These are phyloP conservation scores for Apis laboriosa DNA, from an alignment of 1,140 invertebrate genomes.

Conservation along the genomic window DNA sequence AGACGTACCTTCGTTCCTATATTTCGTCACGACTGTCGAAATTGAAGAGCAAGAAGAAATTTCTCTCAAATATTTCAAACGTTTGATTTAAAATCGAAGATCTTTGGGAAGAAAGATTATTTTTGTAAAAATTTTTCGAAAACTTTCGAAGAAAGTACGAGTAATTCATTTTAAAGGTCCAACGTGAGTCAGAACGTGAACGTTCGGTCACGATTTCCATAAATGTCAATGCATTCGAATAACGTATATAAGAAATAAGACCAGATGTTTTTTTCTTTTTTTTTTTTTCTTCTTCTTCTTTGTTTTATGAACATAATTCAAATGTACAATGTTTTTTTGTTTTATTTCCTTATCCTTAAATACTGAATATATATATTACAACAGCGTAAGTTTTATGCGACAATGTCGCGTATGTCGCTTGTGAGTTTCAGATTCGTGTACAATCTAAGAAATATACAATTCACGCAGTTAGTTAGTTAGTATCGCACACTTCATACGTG, in stretches of 20 bases:
- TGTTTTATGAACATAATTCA: slow-evolving; percentile 48
- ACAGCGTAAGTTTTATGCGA: slow-evolving; percentile 22
- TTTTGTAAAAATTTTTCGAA: not conserved
- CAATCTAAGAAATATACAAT: slow-evolving; percentile 50
- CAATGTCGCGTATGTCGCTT: slow-evolving; percentile 7
- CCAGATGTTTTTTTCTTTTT: not conserved
- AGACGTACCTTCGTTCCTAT: too few relatives aligned
- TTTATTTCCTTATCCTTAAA: slow-evolving; percentile 62
- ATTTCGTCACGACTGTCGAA: too few relatives aligned
- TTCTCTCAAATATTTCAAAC: not conserved
- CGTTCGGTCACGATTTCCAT: not conserved
- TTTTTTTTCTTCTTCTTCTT: not conserved
- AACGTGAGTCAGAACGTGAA: not conserved
- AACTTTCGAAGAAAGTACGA: not conserved
- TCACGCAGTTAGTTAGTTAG: slow-evolving; percentile 39
- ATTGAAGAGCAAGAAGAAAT: too few relatives aligned
- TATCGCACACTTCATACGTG: slow-evolving; percentile 33
- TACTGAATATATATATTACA: slow-evolving; percentile 63
- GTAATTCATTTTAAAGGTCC: not conserved
- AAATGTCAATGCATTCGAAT: not conserved
- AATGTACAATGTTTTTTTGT: slow-evolving; percentile 61
- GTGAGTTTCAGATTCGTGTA: slow-evolving; percentile 38
- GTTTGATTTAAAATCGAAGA: not conserved
- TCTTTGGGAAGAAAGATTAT: too few relatives aligned
- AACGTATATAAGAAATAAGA: too few relatives aligned